These are phyloP conservation scores for Papilio polytes DNA, from an alignment of 1,140 invertebrate species.

Conservation along the genomic window DNA sequence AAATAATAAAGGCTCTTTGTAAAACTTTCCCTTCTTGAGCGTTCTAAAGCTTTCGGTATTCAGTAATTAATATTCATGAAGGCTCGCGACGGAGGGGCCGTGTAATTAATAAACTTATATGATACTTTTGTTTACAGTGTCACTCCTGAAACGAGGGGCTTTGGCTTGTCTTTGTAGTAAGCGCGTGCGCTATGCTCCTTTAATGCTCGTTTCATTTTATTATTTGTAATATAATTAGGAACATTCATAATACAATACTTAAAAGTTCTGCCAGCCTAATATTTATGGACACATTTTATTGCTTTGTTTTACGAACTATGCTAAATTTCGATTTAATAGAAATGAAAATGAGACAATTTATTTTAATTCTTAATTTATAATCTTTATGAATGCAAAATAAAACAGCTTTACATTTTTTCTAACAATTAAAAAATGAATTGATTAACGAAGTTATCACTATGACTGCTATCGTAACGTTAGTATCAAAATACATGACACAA, in stretches of 20 bases:
- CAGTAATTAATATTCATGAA: slow-evolving; percentile 83
- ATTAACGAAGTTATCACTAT: too few species aligned
- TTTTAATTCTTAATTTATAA: neutral
- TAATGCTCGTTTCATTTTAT: slow-evolving; percentile 12
- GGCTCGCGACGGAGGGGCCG: slow-evolving; percentile 74
- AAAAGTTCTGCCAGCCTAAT: slow-evolving; percentile 11
- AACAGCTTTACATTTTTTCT: too few species aligned
- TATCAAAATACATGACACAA: too few species aligned
- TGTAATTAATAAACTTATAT: slow-evolving; percentile 84
- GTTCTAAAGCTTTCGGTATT: slow-evolving; percentile 81
- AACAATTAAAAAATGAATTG: too few species aligned
- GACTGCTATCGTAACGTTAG: too few species aligned
- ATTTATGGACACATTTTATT: slow-evolving; percentile 10
- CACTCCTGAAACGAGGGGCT: slow-evolving; percentile 68
- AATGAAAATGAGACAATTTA: slow-evolving; percentile 3
- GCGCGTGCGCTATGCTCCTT: slow-evolving; percentile 10
- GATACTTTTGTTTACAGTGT: slow-evolving; percentile 83
- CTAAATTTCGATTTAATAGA: neutral
- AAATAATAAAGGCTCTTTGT: slow-evolving; percentile 83
- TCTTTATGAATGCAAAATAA: too few species aligned
- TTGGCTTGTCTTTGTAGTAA: slow-evolving; percentile 50
- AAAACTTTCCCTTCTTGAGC: slow-evolving; percentile 82
- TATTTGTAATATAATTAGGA: slow-evolving; percentile 24
- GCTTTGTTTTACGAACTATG: neutral
- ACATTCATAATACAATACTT: slow-evolving; percentile 25